Conservation (phyloP, 2,888 invertebrate species). For the Agonopterix arenella region DNA sequence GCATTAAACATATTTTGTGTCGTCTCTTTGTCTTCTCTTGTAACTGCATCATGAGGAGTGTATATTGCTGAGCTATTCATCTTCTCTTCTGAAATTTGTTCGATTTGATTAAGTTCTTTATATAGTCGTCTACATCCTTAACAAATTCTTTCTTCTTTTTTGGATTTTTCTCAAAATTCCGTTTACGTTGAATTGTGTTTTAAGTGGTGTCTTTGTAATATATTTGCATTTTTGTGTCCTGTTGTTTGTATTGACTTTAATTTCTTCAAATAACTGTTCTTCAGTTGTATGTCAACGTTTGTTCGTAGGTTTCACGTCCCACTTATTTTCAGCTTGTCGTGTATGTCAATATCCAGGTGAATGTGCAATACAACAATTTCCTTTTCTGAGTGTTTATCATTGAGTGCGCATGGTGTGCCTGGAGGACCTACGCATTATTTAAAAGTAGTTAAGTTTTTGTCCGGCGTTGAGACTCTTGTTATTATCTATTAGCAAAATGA, state of each 20-base stretch:
- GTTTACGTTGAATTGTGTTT: background rate
- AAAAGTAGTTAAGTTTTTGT: constrained; percentile 8
- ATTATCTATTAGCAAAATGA: constrained; percentile 5
- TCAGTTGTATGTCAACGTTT: background rate
- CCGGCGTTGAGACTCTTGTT: constrained; percentile 4
- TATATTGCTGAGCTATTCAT: constrained; percentile 6
- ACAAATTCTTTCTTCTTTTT: background rate
- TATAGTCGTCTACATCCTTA: background rate
- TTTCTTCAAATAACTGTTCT: background rate
- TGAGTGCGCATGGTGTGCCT: constrained; percentile 15
- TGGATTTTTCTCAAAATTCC: background rate
- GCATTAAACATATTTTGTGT: constrained; percentile 19
- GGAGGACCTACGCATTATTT: constrained; percentile 12
- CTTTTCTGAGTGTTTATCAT: background rate
- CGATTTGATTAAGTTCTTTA: constrained; percentile 9
- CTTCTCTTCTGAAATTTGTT: background rate
- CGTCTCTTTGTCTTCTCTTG: constrained; percentile 16
- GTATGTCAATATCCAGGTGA: background rate
- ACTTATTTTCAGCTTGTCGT: background rate
- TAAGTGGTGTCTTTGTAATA: background rate
- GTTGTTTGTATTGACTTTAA: background rate
- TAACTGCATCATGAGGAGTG: constrained; percentile 18
- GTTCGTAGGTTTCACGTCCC: background rate
- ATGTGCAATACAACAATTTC: background rate
- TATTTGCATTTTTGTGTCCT: background rate